Conservation (phyloP, 2,888 invertebrate genomes). For the Eilema caniola region DNA sequence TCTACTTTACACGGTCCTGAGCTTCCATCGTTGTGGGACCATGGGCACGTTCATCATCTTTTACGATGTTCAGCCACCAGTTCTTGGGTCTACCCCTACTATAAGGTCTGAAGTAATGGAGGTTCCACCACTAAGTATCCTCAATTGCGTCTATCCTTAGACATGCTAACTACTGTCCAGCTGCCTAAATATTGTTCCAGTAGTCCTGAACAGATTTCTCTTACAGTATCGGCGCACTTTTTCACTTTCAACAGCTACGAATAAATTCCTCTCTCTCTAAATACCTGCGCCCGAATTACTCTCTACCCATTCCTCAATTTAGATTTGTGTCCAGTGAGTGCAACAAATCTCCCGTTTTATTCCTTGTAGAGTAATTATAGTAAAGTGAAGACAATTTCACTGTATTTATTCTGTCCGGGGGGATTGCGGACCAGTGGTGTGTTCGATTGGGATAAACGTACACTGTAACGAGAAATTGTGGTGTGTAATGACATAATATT, state of each 20-base stretch:
- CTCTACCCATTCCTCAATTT: background rate
- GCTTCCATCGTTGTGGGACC: too few relatives aligned
- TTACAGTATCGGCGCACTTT: background rate
- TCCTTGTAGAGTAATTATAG: slow-evolving; percentile 32
- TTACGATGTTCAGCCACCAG: too few relatives aligned
- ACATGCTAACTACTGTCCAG: too few relatives aligned
- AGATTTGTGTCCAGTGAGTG: slow-evolving; percentile 5
- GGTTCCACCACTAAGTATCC: too few relatives aligned
- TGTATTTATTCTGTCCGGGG: slow-evolving; percentile 27
- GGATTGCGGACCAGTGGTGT: background rate
- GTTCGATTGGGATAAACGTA: background rate
- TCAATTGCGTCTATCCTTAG: too few relatives aligned
- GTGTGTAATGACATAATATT: background rate
- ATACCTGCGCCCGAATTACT: background rate
- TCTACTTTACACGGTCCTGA: too few relatives aligned
- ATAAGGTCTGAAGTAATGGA: too few relatives aligned
- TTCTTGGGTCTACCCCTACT: too few relatives aligned
- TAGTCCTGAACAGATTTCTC: background rate
- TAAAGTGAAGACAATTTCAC: slow-evolving; percentile 16
- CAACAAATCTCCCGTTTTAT: slow-evolving; percentile 19
- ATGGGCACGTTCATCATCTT: too few relatives aligned
- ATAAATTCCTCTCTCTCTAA: background rate
- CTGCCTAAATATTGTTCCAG: too few relatives aligned
- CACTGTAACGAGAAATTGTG: background rate
- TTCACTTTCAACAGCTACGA: background rate